Evolutionary conservation across 2,888 invertebrate genomes (phyloP), one percentile per base, ranked within the genome.

Genomic region (Andrena camellia): DNA sequence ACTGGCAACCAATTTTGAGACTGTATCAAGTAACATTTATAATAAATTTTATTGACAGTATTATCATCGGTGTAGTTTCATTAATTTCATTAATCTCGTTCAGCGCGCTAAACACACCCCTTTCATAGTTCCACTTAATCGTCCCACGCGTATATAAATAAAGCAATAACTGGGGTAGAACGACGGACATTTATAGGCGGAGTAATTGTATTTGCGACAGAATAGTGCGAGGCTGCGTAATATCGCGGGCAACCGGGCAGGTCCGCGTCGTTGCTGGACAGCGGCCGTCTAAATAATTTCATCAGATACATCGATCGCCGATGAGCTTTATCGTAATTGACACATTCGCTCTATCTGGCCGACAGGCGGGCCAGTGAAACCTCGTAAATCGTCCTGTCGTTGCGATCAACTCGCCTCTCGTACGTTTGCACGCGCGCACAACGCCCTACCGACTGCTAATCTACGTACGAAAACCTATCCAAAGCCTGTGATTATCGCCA

Each of bases 311-410:
- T 88, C 88, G 86, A 85, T 86, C 79, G 86, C 62, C 87, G 86
- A 86, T 84, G 88, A 87, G 82, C 89, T 84, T 88, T 88, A 88
- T 88, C 88, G 84, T 88, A 87, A 87, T 88, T 88, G 88, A 88
- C 88, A 88, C 88, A 80, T 88, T 86, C 88, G 85, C 79, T 85
- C 83, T 86, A 87, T 88, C 88, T 88, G 72, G 60, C 35, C 74
- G 80, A 82, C 87, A 86, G 88, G 69, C 86, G 73, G 70, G 76
- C 87, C 79, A 70, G 77, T 78, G 88, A 88, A 88, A 87, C 88
- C 88, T 88, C 88, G 87, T 88, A 88, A 88, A 88, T 88, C 89
- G 88, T 86, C 84, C 88, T 88, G 87, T 88, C 88, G 88, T 78
- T 76, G 84, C 80, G 84, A 88, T 84, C 33, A 86, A 86, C 82